Evolutionary conservation across 1,140 invertebrate species (phyloP), one percentile per base, ranked within the genome.

Genomic region (Tachypleus tridentatus): DNA sequence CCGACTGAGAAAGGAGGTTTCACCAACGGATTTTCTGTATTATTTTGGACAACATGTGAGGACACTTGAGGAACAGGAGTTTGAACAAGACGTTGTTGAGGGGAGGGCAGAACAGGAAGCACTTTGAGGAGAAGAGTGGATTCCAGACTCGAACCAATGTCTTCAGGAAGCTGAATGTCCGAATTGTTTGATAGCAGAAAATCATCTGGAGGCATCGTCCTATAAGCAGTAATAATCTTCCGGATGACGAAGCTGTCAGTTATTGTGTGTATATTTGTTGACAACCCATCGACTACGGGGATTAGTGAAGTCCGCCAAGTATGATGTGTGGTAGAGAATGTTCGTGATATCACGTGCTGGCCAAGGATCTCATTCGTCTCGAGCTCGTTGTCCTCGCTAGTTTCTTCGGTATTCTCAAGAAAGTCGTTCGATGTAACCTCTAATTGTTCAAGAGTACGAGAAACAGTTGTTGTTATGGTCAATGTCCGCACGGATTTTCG

Each of bases 361-460:
- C 7, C 7, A 8, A n/a, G 53, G 53, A n/a, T 54, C n/a, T 54
- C 53, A 8, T 54, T n/a, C 1, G 7, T n/a, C 7, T 8, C n/a
- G 7, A n/a, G 53, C n/a, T n/a, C 53, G 1, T 7, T n/a, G 7
- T n/a, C 53, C 7, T 7, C 7, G n/a, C 53, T n/a, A n/a, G 53
- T 7, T 8, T 8, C 53, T 7, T 7, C n/a, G 7, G 53, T 54
- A n/a, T 7, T n/a, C 53, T 7, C 53, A n/a, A 54, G 7, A 8
- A 54, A 54, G n/a, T 7, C 53, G 6, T 62, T 65, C 10, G 10
- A 4, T 3, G 57, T 48, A 5, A 67, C 62, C 82, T 70, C 88
- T 86, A 50, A 89, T 85, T 71, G 92, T 88, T 7, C 88, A 29
- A 71, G 89, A 88, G 72, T 93, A 87, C 10, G 91, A 76, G 73